phyloP scores from a whole-genome alignment of 2,888 invertebrate genomes.

The Mayetiola destructor region DNA sequence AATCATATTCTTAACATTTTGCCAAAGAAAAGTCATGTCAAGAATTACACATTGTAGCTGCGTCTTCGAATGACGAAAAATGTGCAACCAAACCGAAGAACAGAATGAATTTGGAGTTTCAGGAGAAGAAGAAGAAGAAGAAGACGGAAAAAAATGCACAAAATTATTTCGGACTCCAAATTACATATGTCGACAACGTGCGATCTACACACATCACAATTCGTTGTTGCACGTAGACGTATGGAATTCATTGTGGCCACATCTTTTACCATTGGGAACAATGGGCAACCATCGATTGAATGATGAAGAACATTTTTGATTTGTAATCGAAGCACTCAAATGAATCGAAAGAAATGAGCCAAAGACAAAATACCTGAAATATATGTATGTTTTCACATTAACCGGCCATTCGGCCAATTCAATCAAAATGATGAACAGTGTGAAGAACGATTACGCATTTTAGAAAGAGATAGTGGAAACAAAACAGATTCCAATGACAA shows the following conservation, averaged over 20 bases:
- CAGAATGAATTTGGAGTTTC: no score
- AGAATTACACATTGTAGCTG: no score
- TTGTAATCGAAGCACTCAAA: constrained; percentile 3
- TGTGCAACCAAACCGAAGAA: no score
- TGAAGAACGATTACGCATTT: no score
- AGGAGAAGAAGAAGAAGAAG: background rate
- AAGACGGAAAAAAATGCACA: background rate
- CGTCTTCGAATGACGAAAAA: no score
- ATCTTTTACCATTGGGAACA: no score
- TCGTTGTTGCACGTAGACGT: no score
- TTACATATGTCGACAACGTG: constrained; percentile 12
- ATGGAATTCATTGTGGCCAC: no score
- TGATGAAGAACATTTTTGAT: background rate
- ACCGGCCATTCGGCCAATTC: background rate
- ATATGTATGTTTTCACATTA: constrained; percentile 1
- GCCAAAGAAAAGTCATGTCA: no score
- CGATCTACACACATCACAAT: constrained; percentile 8
- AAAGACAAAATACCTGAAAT: background rate
- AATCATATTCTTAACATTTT: no score
- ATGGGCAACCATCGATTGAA: no score
- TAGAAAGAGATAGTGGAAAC: no score
- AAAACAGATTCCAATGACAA: background rate
- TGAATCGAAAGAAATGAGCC: background rate
- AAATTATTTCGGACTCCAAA: background rate
- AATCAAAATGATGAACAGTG: background rate